A percentile compares a stretch with the other conserved stretches of the same genome.
phyloP scores from a whole-genome alignment of 2,797 vertebrate species.

The Onychomys arenicola region DNA sequence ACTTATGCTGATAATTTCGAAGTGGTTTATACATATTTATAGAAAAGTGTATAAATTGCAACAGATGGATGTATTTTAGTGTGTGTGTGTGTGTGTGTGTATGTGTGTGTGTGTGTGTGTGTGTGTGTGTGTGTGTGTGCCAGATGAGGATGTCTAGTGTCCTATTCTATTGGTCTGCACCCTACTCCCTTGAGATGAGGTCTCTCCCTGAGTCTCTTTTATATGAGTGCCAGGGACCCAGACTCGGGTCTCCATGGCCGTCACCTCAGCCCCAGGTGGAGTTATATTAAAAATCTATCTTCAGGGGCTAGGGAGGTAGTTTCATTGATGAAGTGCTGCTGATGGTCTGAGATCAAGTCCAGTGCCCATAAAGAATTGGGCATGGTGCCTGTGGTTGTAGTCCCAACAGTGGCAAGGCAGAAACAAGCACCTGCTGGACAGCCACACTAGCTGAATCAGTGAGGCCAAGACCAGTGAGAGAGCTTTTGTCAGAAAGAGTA shows the following conservation, averaged over 20 bases:
- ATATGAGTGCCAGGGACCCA: neutral
- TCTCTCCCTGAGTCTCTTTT: neutral
- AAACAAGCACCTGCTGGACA: neutral
- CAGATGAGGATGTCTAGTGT: neutral
- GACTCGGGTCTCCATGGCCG: neutral
- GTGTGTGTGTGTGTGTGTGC: too few species aligned
- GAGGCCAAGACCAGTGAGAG: too few species aligned
- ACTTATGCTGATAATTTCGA: neutral
- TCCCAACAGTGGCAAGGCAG: neutral
- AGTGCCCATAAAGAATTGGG: neutral
- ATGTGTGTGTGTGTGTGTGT: neutral
- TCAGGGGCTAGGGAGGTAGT: neutral
- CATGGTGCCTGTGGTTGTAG: too few species aligned
- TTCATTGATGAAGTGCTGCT: neutral
- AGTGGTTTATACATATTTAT: neutral
- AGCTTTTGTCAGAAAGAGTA: neutral
- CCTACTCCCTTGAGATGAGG: neutral
- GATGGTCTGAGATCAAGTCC: neutral
- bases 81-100: neutral
- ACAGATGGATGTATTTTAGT: neutral
- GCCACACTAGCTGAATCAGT: neutral
- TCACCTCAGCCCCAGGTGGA: neutral
- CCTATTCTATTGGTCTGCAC: neutral
- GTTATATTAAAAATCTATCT: neutral
- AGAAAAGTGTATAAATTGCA: neutral